Evolutionary conservation across 2,113 vertebrate species (phyloP).

Genomic region (Orcinus orca): DNA sequence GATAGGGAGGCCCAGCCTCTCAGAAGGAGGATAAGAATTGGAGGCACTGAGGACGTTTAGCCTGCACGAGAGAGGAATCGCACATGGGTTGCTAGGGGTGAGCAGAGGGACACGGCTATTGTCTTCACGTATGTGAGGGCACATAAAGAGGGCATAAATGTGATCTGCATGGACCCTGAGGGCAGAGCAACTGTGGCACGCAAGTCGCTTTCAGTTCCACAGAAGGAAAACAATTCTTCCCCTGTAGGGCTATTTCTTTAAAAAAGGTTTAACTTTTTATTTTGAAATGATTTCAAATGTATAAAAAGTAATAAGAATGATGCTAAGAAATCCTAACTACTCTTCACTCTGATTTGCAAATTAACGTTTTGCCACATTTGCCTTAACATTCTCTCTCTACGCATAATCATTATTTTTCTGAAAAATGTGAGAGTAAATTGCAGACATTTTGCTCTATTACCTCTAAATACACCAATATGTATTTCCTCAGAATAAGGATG

Average conservation of each 20-base stretch:
- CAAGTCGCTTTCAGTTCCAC: accelerated
- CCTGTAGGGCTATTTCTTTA: background rate
- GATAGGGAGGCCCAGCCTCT: background rate
- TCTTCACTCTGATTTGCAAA: background rate
- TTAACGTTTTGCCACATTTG: background rate
- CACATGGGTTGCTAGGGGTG: background rate
- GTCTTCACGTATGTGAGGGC: background rate
- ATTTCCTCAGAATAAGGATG: background rate
- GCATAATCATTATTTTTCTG: conserved; percentile 37
- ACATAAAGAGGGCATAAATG: background rate
- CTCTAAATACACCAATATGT: background rate
- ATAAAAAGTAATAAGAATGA: background rate
- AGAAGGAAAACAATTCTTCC: background rate
- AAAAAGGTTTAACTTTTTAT: background rate
- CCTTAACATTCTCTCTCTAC: background rate
- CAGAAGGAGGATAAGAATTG: accelerated
- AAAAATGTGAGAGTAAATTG: background rate
- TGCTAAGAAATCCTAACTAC: background rate
- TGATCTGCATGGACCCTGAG: background rate
- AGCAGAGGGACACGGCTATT: background rate
- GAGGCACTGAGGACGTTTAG: background rate
- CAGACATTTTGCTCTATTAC: background rate
- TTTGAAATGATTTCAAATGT: conserved; percentile 25
- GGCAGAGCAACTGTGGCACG: background rate
- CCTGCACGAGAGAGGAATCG: background rate